Evolutionary conservation across 2,113 vertebrate species (phyloP), one percentile per base, ranked within the genome.

Genomic region (Odobenus rosmarus): DNA sequence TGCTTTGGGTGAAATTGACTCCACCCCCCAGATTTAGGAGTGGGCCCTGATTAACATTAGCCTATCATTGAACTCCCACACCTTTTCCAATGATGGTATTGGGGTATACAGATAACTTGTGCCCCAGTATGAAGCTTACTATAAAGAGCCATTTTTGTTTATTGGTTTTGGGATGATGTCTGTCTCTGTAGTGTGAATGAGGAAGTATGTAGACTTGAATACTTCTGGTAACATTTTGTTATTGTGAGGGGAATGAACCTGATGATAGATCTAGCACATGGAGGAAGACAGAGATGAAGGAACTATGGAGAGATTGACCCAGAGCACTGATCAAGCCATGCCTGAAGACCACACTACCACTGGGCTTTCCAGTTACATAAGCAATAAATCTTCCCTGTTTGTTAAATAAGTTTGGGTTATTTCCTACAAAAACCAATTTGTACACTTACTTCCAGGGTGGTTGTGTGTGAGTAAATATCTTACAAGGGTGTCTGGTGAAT

Each of bases 401-500:
- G 92, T 72, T 59, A 89, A 95, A 39, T 16, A 39, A 77, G 33
- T 57, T 62, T 93, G 36, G 72, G 42, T n/a, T 85, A 79, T 51
- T 97, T 90, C 18, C 36, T 91, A 72, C 23, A 31, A 24, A 92
- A 90, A 72, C 36, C 33, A 59, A 61, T 92, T 89, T 67, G 36
- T 80, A 36, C 61, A 21, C 33, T 88, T 88, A 49, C 55, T 96
- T 88, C 15, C 62, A 49, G 51, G 36, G 26, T 88, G 46, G n/a
- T 26, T 86, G 12, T 4, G 9, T 77, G 1, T 62, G 39, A 92
- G 18, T 57, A 59, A 57, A 80, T 90, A 79, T 59, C 80, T 77
- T 83, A 94, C 57, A 24, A 71, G 83, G 49, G 8, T 28, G n/a
- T 72, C 23, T 59, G 33, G 28, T 76, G 51, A 86, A 46, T 69